A percentile compares a stretch with the other conserved stretches of the same genome.
phyloP scores from a whole-genome alignment of 2,113 vertebrate species.

The Coregonus clupeaformis region DNA sequence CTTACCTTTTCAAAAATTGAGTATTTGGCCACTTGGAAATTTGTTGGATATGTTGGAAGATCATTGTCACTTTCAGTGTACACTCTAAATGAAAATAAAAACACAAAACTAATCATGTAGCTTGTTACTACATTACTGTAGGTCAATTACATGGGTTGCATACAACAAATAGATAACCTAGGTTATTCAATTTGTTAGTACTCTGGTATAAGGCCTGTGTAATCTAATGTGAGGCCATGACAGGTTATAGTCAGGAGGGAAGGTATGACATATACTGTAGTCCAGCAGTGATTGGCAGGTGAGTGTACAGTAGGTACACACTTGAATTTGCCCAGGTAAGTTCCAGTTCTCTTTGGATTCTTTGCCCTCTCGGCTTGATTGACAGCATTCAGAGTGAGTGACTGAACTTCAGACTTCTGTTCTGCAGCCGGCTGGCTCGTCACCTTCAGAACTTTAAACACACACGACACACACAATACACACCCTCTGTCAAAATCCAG shows the following conservation, averaged over 20 bases:
- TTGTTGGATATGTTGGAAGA: conserved; percentile 61
- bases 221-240: too few species aligned
- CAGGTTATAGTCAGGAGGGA: neutral
- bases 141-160: too few species aligned
- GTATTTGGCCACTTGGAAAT: conserved; percentile 85
- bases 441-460: too few species aligned
- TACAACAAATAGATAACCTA: too few species aligned
- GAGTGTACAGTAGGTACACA: conserved; percentile 32
- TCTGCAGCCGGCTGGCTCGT: neutral
- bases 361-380: neutral
- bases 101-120: too few species aligned
- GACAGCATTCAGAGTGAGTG: too few species aligned
- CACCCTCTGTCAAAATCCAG: neutral
- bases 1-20: conserved; percentile 75
- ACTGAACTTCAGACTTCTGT: neutral
- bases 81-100: conserved; percentile 57
- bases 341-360: neutral
- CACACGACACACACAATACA: conserved; percentile 11
- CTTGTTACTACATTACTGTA: too few species aligned
- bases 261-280: neutral
- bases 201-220: too few species aligned
- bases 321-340: conserved; percentile 51
- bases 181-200: too few species aligned
- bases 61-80: conserved; percentile 51
- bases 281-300: neutral